phyloP scores from a whole-genome alignment of 2,113 vertebrate genomes.

The Hemiscyllium ocellatum region DNA sequence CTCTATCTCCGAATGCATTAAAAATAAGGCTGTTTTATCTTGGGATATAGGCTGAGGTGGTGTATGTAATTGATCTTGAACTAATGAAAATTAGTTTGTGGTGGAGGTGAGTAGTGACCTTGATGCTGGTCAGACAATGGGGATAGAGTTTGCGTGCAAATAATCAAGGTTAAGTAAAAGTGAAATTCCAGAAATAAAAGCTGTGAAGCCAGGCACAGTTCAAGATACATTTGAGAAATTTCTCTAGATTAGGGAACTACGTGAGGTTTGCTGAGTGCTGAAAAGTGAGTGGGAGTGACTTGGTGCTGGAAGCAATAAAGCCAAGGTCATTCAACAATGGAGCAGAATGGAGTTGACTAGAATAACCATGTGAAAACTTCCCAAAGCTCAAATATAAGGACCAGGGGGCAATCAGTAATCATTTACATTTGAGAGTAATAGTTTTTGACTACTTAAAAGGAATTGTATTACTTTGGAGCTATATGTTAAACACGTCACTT shows the following conservation, averaged over 20 bases:
- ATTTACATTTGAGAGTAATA: not conserved
- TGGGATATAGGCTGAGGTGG: not conserved
- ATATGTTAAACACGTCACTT: not conserved
- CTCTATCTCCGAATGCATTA: not conserved
- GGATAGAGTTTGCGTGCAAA: not conserved
- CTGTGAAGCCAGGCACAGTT: not conserved
- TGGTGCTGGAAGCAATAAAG: not conserved
- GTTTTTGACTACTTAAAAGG: not conserved
- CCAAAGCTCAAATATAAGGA: not conserved
- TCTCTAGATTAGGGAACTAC: not conserved
- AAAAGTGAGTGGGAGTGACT: not conserved
- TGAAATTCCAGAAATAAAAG: not conserved
- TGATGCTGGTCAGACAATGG: not conserved
- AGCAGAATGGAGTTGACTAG: not conserved
- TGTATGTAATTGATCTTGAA: not conserved
- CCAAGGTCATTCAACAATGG: not conserved
- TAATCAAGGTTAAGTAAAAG: not conserved
- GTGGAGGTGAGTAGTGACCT: not conserved
- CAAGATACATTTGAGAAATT: not conserved
- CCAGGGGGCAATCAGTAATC: not conserved
- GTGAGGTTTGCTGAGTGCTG: no score
- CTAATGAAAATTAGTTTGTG: not conserved
- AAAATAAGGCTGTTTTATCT: not conserved
- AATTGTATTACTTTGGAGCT: not conserved
- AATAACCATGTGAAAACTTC: not conserved